Percentiles rank a stretch among this genome's conserved stretches.
Conservation (phyloP, 1,140 invertebrate species). For the Drosophila kepulauana region DNA sequence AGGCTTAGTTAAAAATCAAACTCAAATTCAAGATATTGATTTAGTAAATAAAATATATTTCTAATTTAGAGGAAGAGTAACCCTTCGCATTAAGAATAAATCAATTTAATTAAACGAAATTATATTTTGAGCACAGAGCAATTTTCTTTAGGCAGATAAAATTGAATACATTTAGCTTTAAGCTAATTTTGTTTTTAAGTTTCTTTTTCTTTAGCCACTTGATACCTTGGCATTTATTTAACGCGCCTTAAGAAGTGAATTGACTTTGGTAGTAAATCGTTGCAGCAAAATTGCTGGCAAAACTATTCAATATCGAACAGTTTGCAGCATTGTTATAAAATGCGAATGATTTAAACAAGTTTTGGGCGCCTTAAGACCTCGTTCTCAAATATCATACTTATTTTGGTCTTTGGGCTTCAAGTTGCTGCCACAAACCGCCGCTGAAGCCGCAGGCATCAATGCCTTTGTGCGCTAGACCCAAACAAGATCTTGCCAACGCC, state of each 20-base stretch:
- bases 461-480: constrained; percentile 46
- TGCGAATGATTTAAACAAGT: constrained; percentile 42
- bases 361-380: constrained; percentile 40
- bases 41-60: no score
- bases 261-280: constrained; percentile 4
- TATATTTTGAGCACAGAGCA: no score
- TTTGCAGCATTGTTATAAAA: constrained; percentile 35
- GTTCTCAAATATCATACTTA: constrained; percentile 33
- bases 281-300: not conserved
- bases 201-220: no score
- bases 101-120: no score
- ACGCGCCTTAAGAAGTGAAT: not conserved
- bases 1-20: no score
- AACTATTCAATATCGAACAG: constrained; percentile 36
- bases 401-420: constrained; percentile 25
- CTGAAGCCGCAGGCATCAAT: constrained; percentile 45
- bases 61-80: no score
- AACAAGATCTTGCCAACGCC: constrained; percentile 39
- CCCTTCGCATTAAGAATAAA: no score
- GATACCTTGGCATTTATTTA: not conserved
- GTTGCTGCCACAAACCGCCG: constrained; percentile 27
- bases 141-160: no score
- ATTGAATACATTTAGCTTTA: not conserved
- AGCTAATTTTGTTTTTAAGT: not conserved
- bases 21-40: no score